phyloP scores from a whole-genome alignment of 1,140 invertebrate genomes.

The Eufriesea mexicana region DNA sequence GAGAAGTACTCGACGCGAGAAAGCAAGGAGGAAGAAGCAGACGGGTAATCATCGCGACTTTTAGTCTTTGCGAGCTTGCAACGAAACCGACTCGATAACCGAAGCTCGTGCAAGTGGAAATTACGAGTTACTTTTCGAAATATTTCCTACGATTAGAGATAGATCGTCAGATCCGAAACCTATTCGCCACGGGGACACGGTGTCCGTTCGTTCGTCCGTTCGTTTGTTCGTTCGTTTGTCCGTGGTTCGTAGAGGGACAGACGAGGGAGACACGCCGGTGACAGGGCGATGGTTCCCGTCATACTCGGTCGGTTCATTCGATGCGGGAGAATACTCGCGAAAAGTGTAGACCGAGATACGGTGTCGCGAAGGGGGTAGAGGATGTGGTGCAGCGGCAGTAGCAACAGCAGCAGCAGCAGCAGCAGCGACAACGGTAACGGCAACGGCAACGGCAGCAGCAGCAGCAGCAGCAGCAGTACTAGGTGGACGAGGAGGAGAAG shows the following conservation, averaged over 20 bases:
- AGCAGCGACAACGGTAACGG: no score
- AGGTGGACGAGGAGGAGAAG: slow-evolving; percentile 2
- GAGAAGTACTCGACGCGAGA: slow-evolving; percentile 42
- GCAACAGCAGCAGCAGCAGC: neutral
- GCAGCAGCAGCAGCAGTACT: neutral
- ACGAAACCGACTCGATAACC: neutral
- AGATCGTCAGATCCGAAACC: neutral
- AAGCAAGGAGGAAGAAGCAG: slow-evolving; percentile 20
- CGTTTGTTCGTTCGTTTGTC: no score
- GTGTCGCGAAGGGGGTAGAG: slow-evolving; percentile 45
- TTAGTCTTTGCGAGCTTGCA: neutral
- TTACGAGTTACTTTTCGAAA: neutral
- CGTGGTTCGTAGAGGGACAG: neutral
- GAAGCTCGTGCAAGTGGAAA: no score
- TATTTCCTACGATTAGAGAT: neutral
- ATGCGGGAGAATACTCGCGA: slow-evolving; percentile 58
- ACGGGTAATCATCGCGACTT: slow-evolving; percentile 49
- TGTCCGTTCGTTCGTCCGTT: no score
- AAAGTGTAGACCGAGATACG: slow-evolving; percentile 61
- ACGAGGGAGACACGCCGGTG: slow-evolving; percentile 29
- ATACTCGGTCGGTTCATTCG: slow-evolving; percentile 44
- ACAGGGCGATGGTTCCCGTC: slow-evolving; percentile 56
- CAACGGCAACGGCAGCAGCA: no score
- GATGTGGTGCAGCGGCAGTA: neutral
- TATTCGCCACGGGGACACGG: neutral